Conservation (phyloP, 1,140 invertebrate genomes). For the Chelonus insularis region DNA sequence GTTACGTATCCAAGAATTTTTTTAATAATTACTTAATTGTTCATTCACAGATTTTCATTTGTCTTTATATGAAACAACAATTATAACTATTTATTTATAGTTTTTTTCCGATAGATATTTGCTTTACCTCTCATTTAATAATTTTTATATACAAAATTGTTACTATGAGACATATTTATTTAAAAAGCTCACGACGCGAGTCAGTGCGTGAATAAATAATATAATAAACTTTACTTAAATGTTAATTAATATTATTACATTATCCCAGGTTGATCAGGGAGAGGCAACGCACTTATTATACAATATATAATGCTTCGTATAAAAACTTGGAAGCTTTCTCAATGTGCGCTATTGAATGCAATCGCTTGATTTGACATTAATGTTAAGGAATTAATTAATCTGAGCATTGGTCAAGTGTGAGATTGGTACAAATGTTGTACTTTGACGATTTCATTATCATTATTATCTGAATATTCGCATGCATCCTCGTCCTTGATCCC, state of each 20-base stretch:
- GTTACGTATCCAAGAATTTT: neutral
- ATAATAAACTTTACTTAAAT: neutral
- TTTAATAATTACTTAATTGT: neutral
- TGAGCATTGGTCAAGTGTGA: conserved; percentile 21
- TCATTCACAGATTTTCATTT: neutral
- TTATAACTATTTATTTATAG: neutral
- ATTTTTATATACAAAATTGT: conserved; percentile 1
- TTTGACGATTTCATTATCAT: no score
- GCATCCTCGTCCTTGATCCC: conserved; percentile 1
- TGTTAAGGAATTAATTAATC: conserved; percentile 19
- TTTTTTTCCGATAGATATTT: no score
- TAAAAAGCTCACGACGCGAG: neutral
- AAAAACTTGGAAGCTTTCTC: conserved; percentile 30
- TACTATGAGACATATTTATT: neutral
- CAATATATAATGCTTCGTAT: neutral
- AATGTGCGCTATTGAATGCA: conserved; percentile 21
- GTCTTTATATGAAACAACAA: conserved; percentile 5
- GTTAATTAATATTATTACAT: conserved; percentile 36
- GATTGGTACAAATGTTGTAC: conserved; percentile 24
- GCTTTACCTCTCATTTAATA: neutral
- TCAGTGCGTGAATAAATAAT: conserved; percentile 3
- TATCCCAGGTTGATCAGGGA: conserved; percentile 34
- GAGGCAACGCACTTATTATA: neutral
- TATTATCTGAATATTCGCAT: no score
- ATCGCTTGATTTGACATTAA: conserved; percentile 9